Evolutionary conservation across 2,113 vertebrate genomes (phyloP).

Genomic region (Tamias sibiricus): DNA sequence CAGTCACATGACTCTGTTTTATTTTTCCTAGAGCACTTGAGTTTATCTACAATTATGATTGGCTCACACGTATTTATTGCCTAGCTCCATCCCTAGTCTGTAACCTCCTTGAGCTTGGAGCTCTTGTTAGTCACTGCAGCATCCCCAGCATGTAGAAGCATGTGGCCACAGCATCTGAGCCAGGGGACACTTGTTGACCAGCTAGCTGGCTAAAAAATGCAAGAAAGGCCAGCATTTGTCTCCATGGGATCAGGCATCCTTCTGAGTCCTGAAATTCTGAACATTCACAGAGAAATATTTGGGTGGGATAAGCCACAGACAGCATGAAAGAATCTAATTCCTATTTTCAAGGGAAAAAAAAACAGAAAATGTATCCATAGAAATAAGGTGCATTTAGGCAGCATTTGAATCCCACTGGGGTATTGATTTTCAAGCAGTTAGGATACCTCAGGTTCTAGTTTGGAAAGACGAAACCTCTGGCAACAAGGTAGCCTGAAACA

Average conservation of each 20-base stretch:
- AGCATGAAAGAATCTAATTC: neutral
- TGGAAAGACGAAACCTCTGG: neutral
- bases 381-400: neutral
- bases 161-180: neutral
- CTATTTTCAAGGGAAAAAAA: neutral
- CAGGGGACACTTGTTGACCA: too few relatives aligned
- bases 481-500: neutral
- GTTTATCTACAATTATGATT: neutral
- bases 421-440: neutral
- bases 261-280: neutral
- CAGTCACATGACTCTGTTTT: neutral
- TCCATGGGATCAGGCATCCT: neutral
- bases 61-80: neutral
- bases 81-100: neutral
- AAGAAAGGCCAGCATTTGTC: neutral
- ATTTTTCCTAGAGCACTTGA: neutral
- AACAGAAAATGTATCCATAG: neutral
- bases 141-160: neutral
- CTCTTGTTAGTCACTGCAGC: neutral
- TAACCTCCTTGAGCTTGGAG: neutral
- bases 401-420: neutral
- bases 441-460: fast-evolving
- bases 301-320: neutral
- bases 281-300: neutral
- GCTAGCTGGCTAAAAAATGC: neutral